These are phyloP conservation scores for Microchrysa polita DNA, from an alignment of 2,888 invertebrate genomes.

Conservation along the genomic window DNA sequence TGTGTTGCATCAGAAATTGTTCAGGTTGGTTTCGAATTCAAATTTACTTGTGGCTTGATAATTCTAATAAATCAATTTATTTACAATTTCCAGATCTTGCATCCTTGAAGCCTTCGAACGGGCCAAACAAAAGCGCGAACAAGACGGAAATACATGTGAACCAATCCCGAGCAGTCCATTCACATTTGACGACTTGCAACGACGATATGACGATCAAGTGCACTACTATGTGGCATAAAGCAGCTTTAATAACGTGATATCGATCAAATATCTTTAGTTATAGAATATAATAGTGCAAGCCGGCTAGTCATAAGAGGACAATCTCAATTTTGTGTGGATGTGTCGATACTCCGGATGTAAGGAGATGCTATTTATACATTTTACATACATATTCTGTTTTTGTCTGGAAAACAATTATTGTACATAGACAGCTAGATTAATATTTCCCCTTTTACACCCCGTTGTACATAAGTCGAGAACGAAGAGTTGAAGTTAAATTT, in stretches of 20 bases:
- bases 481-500: no score
- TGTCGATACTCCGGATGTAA: no score
- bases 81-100: slow-evolving; percentile 68
- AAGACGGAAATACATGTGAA: slow-evolving; percentile 45
- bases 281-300: no score
- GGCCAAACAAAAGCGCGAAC: slow-evolving; percentile 68
- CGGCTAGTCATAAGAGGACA: no score
- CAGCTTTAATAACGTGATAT: neutral
- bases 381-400: no score
- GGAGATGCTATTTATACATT: no score
- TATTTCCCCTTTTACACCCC: no score
- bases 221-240: neutral
- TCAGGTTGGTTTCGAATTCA: slow-evolving; percentile 71
- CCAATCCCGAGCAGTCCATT: slow-evolving; percentile 52
- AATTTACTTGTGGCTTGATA: no score
- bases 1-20: slow-evolving; percentile 84
- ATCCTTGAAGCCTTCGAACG: slow-evolving; percentile 81
- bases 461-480: no score
- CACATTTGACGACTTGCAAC: slow-evolving; percentile 56
- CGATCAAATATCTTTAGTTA: neutral
- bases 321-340: no score
- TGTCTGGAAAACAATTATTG: no score
- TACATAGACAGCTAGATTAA: no score
- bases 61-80: neutral
- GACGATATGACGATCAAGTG: slow-evolving; percentile 52